phyloP scores from a whole-genome alignment of 2,888 invertebrate genomes.

The Fragum fragum region DNA sequence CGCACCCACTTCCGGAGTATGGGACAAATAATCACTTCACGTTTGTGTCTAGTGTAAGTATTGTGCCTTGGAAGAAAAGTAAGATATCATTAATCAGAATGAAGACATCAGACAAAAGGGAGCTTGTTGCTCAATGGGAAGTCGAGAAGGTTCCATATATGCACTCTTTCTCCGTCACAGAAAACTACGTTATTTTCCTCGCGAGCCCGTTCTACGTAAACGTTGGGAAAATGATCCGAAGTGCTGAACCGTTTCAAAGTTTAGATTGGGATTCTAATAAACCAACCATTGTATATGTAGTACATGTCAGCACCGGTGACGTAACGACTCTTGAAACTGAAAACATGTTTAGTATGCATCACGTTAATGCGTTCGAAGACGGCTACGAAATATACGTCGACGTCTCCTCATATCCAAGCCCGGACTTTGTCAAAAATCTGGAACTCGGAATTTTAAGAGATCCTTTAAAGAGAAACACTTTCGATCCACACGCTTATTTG shows the following conservation, averaged over 20 bases:
- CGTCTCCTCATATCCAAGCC: conserved; percentile 78
- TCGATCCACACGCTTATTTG: conserved; percentile 73
- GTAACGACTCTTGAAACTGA: conserved; percentile 70
- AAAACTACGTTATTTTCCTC: conserved; percentile 80
- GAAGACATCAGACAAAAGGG: conserved; percentile 70
- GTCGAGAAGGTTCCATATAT: conserved; percentile 82
- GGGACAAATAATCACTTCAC: conserved; percentile 77
- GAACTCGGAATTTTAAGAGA: conserved; percentile 73
- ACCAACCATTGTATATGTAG: conserved; percentile 75
- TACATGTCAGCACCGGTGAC: conserved; percentile 73
- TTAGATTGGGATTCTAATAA: conserved; percentile 79
- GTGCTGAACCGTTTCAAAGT: conserved; percentile 77
- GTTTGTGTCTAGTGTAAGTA: conserved; percentile 78
- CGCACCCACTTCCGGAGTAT: conserved; percentile 83
- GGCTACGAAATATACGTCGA: conserved; percentile 76
- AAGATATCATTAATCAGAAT: conserved; percentile 78
- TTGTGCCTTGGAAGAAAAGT: conserved; percentile 74
- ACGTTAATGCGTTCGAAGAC: conserved; percentile 82
- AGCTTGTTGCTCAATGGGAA: conserved; percentile 76
- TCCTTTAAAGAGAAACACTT: conserved; percentile 70
- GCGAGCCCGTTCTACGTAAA: conserved; percentile 82
- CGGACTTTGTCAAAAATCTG: conserved; percentile 77
- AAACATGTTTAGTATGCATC: conserved; percentile 82
- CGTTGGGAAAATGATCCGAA: conserved; percentile 74
- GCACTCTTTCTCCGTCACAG: conserved; percentile 83